These are phyloP conservation scores for Archegozetes longisetosus DNA, from an alignment of 1,140 invertebrate genomes.

Conservation along the genomic window DNA sequence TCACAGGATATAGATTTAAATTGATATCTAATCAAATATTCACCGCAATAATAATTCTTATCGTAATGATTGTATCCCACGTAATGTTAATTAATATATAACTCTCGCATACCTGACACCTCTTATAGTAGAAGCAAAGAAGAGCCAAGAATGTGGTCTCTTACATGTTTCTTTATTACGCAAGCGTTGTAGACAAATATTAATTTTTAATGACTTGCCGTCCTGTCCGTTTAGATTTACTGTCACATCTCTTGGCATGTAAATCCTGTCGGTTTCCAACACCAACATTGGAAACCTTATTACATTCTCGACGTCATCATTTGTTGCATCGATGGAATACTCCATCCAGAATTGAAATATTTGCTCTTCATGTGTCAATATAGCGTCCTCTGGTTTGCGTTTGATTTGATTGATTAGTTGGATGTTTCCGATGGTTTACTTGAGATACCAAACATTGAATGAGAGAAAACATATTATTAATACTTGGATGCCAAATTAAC, in stretches of 20 bases:
- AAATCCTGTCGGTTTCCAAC: conserved; percentile 78
- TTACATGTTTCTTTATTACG: conserved; percentile 32
- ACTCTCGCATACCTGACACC: conserved; percentile 68
- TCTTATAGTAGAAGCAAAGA: conserved; percentile 76
- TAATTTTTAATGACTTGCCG: conserved; percentile 63
- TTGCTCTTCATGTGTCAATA: conserved; percentile 56
- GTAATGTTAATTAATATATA: no score
- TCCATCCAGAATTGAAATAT: conserved; percentile 97
- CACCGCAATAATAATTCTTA: no score
- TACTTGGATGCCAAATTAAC: conserved; percentile 88
- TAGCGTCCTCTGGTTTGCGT: conserved; percentile 41
- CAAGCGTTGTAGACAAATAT: conserved; percentile 59
- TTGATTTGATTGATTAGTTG: conserved; percentile 81
- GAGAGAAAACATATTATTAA: no score
- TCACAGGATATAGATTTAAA: no score
- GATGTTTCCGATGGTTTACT: conserved; percentile 96
- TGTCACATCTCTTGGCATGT: conserved; percentile 86
- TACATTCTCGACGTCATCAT: conserved; percentile 43
- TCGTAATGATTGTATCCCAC: no score
- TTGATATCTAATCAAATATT: no score
- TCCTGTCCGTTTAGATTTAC: conserved; percentile 83
- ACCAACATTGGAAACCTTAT: conserved; percentile 82
- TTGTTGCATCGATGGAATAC: conserved; percentile 87
- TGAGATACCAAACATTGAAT: conserved; percentile 98
- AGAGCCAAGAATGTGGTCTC: conserved; percentile 68